phyloP scores from a whole-genome alignment of 1,140 invertebrate species.

The Littorina saxatilis region DNA sequence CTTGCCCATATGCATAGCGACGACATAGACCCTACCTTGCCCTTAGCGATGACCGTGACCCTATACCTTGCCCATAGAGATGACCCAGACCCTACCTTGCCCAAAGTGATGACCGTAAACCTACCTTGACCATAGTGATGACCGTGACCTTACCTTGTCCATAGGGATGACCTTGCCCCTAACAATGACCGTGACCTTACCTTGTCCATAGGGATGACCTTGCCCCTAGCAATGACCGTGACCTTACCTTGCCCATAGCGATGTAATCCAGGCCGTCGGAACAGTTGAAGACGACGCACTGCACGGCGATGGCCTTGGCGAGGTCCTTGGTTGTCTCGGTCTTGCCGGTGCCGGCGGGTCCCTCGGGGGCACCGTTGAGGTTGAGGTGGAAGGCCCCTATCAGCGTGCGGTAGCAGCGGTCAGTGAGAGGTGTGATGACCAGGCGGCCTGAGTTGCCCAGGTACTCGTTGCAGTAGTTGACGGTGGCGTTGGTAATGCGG shows the following conservation, averaged over 20 bases:
- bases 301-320: conserved; percentile 77
- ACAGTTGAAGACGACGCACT: conserved; percentile 77
- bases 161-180: no score
- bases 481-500: conserved; percentile 74
- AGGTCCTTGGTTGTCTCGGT: conserved; percentile 77
- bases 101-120: no score
- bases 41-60: no score
- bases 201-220: no score
- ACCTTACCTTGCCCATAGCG: conserved; percentile 75
- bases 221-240: no score
- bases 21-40: no score
- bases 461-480: conserved; percentile 76
- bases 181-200: no score
- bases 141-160: no score
- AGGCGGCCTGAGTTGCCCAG: conserved; percentile 75
- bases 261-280: conserved; percentile 77
- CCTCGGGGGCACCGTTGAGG: conserved; percentile 76
- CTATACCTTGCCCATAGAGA: no score
- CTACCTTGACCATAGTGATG: no score
- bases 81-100: no score
- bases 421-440: conserved; percentile 76
- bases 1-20: no score
- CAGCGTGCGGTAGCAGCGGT: conserved; percentile 71
- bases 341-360: conserved; percentile 76
- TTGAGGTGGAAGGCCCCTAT: conserved; percentile 75